These are phyloP conservation scores for Eonycteris spelaea DNA, from an alignment of 2,113 vertebrate genomes.

Conservation along the genomic window DNA sequence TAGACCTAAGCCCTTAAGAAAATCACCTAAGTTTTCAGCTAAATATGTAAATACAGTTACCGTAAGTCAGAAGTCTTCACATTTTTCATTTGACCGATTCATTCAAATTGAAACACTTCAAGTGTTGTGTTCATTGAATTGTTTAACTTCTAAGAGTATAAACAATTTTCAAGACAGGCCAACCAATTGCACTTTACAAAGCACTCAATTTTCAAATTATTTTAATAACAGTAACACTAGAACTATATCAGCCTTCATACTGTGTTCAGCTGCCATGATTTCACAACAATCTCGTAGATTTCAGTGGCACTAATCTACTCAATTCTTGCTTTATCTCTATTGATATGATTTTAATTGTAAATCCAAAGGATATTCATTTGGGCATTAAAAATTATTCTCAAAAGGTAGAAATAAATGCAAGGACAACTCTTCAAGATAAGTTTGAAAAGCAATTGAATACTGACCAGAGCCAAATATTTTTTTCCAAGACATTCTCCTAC, in stretches of 20 bases:
- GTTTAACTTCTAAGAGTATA: not conserved
- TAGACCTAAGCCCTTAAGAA: not conserved
- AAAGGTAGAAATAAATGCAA: not conserved
- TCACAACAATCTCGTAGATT: not conserved
- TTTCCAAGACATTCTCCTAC: not conserved
- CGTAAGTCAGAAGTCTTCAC: not conserved
- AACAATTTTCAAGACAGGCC: not conserved
- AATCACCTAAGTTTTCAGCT: not conserved
- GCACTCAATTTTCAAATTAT: not conserved
- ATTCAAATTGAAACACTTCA: not conserved
- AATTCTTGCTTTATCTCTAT: not conserved
- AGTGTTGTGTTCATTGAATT: not conserved
- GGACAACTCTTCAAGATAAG: not conserved
- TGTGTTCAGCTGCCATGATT: not conserved
- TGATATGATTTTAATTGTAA: not conserved
- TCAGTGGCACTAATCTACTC: not conserved
- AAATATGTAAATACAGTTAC: not conserved
- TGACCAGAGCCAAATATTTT: not conserved
- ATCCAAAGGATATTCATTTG: not conserved
- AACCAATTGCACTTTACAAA: not conserved
- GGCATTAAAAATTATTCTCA: not conserved
- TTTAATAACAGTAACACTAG: not conserved
- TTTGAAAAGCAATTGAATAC: not conserved
- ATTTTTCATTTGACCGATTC: not conserved
- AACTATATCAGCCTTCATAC: not conserved